phyloP scores from a whole-genome alignment of 2,888 invertebrate species.

The Callosobruchus maculatus region DNA sequence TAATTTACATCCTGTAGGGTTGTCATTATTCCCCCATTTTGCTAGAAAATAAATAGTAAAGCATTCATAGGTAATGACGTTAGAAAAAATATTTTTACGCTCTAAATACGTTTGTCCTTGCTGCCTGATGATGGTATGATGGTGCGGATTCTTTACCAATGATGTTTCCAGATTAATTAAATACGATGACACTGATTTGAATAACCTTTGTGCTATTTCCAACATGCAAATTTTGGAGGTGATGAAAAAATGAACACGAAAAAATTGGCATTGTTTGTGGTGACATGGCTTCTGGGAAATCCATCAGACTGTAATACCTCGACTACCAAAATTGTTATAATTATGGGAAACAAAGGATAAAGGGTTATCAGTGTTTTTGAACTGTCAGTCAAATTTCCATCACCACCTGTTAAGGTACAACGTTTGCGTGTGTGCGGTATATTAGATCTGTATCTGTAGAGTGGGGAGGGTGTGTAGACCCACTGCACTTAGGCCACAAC shows the following conservation, averaged over 20 bases:
- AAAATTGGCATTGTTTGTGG: slow-evolving; percentile 5
- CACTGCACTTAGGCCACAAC: no score
- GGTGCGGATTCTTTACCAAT: slow-evolving; percentile 12
- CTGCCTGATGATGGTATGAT: slow-evolving; percentile 20
- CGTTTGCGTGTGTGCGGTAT: neutral
- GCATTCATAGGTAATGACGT: neutral
- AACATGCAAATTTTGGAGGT: slow-evolving; percentile 16
- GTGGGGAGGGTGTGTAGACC: no score
- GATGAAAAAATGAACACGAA: slow-evolving; percentile 2
- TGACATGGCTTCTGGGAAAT: slow-evolving; percentile 12
- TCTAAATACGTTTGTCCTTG: slow-evolving; percentile 32
- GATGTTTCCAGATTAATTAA: slow-evolving; percentile 28
- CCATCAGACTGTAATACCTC: slow-evolving; percentile 15
- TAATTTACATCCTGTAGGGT: neutral
- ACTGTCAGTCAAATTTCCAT: neutral
- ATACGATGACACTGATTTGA: slow-evolving; percentile 26
- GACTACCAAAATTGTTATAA: neutral
- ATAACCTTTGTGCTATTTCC: slow-evolving; percentile 26
- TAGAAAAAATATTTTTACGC: slow-evolving; percentile 22
- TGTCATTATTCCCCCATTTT: neutral
- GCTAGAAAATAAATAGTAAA: neutral
- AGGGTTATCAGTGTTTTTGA: neutral
- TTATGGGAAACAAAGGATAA: neutral
- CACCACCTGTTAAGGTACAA: neutral
- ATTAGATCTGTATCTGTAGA: no score